Percentiles rank a stretch among this genome's conserved stretches.
phyloP scores from a whole-genome alignment of 2,113 vertebrate genomes.

The Lepus europaeus region DNA sequence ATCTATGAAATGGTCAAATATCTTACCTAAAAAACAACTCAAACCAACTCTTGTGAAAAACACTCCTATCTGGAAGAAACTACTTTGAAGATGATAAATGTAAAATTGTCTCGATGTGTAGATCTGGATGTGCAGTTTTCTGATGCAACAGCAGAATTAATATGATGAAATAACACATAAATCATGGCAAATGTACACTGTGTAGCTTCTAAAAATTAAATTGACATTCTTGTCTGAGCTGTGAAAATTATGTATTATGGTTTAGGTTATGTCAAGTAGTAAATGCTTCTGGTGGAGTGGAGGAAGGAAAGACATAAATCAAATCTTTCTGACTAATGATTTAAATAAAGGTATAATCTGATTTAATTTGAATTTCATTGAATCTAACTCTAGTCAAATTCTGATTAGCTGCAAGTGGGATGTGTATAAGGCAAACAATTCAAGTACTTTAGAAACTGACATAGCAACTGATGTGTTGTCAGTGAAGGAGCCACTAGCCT shows the following conservation, averaged over 20 bases:
- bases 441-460: background rate
- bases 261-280: conserved; percentile 61
- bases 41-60: conserved; percentile 45
- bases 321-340: conserved; percentile 63
- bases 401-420: conserved; percentile 37
- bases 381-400: conserved; percentile 50
- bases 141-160: conserved; percentile 56
- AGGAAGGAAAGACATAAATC: conserved; percentile 63
- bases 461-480: background rate
- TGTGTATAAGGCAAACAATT: conserved; percentile 52
- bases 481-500: background rate
- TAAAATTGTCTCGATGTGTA: conserved; percentile 41
- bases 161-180: conserved; percentile 74
- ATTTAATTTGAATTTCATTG: conserved; percentile 73
- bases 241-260: conserved; percentile 69
- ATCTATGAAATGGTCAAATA: conserved; percentile 57
- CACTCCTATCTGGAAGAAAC: conserved; percentile 49
- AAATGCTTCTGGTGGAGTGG: background rate
- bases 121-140: conserved; percentile 52
- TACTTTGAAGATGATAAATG: conserved; percentile 66
- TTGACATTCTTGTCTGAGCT: conserved; percentile 63
- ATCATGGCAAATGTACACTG: conserved; percentile 56
- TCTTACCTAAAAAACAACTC: conserved; percentile 35
- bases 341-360: conserved; percentile 67
- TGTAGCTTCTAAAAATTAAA: conserved; percentile 66